Conservation (phyloP, 2,888 invertebrate genomes). For the Melangyna quadrimaculata region DNA sequence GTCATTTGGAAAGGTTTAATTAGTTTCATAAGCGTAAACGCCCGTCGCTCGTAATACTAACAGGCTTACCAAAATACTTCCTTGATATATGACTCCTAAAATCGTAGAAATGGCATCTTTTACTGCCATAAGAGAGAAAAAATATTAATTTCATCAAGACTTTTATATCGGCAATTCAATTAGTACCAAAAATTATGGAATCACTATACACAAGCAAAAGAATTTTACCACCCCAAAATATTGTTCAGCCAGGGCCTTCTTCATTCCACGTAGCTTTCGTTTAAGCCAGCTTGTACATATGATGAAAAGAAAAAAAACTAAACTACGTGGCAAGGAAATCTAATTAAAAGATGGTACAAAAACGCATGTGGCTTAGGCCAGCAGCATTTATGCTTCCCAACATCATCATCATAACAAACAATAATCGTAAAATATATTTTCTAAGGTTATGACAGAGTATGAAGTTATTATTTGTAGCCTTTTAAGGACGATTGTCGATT, state of each 20-base stretch:
- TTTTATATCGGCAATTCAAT: slow-evolving; percentile 66
- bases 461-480: slow-evolving; percentile 42
- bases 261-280: not conserved
- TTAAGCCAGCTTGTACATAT: slow-evolving; percentile 26
- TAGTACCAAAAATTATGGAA: slow-evolving; percentile 57
- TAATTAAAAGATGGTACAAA: slow-evolving; percentile 71
- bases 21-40: slow-evolving; percentile 49
- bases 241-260: not conserved
- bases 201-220: slow-evolving; percentile 15
- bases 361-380: slow-evolving; percentile 56
- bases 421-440: slow-evolving; percentile 70
- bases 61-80: slow-evolving; percentile 47
- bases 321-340: slow-evolving; percentile 71
- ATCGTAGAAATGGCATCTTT: slow-evolving; percentile 22
- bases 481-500: slow-evolving; percentile 24
- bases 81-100: slow-evolving; percentile 49
- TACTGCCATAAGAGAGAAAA: not conserved
- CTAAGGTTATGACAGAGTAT: slow-evolving; percentile 45
- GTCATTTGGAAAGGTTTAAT: slow-evolving; percentile 40
- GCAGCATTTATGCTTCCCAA: slow-evolving; percentile 60
- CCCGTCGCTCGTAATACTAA: slow-evolving; percentile 52
- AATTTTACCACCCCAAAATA: slow-evolving; percentile 25
- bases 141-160: slow-evolving; percentile 64
- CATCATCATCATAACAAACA: slow-evolving; percentile 68
- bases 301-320: slow-evolving; percentile 18